These are phyloP conservation scores for Isichthys henryi DNA, from an alignment of 2,113 vertebrate genomes.

Conservation along the genomic window DNA sequence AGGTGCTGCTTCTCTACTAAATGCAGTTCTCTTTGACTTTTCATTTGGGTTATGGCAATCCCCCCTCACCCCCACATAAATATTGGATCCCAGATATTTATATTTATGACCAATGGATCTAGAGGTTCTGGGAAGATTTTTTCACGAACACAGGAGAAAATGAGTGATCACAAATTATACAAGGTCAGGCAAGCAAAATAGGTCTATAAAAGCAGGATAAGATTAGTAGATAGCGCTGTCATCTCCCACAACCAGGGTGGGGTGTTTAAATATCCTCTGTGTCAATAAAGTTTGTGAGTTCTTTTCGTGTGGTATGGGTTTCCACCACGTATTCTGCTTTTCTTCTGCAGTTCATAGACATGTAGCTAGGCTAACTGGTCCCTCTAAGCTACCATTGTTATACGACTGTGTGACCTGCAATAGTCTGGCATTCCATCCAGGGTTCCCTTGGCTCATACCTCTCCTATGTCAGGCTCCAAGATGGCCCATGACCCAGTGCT, in stretches of 20 bases:
- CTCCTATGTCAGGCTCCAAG: not conserved
- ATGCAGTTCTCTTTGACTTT: not conserved
- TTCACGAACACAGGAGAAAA: not conserved
- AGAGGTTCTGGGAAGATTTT: not conserved
- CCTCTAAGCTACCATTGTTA: not conserved
- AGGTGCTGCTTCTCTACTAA: not conserved
- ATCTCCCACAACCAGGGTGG: not conserved
- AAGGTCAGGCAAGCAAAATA: not conserved
- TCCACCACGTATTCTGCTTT: not conserved
- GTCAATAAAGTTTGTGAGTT: not conserved
- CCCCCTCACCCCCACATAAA: not conserved
- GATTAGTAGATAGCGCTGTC: not conserved
- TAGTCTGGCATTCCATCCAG: not conserved
- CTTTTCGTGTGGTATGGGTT: not conserved
- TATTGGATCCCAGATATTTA: not conserved
- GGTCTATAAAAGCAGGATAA: not conserved
- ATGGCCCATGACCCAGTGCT: not conserved
- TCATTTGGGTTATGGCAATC: not conserved
- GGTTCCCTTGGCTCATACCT: not conserved
- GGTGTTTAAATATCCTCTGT: not conserved
- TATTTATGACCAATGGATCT: not conserved
- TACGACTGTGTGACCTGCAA: not conserved
- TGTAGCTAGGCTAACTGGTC: not conserved
- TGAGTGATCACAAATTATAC: not conserved
- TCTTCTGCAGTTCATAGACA: not conserved